Evolutionary conservation across 30 jellyfish, hydroid and myxozoan species (phyloP), one percentile per base, ranked within the genome.

Genomic region (Hydractinia echinata): DNA sequence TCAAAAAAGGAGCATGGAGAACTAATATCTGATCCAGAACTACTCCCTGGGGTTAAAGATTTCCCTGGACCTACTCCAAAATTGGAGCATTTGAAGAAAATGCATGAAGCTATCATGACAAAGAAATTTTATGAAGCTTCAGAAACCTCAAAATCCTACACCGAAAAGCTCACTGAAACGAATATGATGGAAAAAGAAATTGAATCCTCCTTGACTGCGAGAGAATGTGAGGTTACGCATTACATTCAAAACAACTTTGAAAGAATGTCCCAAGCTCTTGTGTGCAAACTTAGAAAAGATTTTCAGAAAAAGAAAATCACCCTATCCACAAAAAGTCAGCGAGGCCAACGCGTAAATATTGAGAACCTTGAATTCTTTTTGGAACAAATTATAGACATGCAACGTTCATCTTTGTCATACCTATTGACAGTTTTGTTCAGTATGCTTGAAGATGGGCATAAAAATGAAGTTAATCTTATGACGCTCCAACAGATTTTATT

Each of bases 51-150:
- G 19, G 18, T n/a, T n/a, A 30, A 30, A 30, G 44, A 30, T 30
- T 30, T 30, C 44, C 44, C 44, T 30, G 74, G 19, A 8, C 44
- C 53, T 71, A 60, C 81, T 71, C 39, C 55, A 20, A 71, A 71
- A 60, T 8, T 71, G 49, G 81, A 71, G 81, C 81, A 71, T 19
- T 60, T 71, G 39, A 52, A 71, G 53, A 50, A 30, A 60, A 30
- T 71, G 81, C n/a, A 71, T 8, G 81, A 48, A 50, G 61, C 55
- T 20, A 71, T 14, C 18, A 71, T 71, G 55, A 15, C 39, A 4
- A 71, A 71, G 66, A 71, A 71, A 20, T 71, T 71, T 50, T 71
- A 20, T 20, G 81, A 71, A 71, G 81, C 61, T 20, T 19, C 81
- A 8, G 81, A 71, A 71, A 60, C 60, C 18, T 71, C 55, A 71